These are phyloP conservation scores for Myocastor coypus DNA, from an alignment of 2,113 vertebrate species.

Conservation along the genomic window DNA sequence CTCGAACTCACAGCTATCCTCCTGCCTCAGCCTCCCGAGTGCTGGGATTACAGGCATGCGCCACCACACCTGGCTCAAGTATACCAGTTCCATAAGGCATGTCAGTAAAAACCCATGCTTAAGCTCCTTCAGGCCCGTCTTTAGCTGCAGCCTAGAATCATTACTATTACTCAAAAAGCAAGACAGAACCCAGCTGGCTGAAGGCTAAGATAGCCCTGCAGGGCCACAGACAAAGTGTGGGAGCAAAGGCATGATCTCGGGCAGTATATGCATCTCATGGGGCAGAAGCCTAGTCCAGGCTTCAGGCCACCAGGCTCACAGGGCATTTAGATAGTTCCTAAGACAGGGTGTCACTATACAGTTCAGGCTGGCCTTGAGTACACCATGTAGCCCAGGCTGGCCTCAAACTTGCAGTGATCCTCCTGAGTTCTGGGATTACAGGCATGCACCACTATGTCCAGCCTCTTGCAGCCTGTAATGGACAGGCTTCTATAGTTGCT, in stretches of 20 bases:
- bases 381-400: no score
- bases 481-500: background rate
- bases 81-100: background rate
- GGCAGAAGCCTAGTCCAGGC: conserved; percentile 55
- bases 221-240: conserved; percentile 45
- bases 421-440: no score
- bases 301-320: conserved; percentile 51
- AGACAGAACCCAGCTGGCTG: background rate
- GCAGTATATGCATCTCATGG: conserved; percentile 54
- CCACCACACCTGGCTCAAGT: no score
- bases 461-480: background rate
- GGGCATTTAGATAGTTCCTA: conserved; percentile 57
- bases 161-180: conserved; percentile 62
- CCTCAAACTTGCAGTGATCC: no score
- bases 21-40: no score
- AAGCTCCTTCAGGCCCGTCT: conserved; percentile 28
- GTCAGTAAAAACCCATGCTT: conserved; percentile 5
- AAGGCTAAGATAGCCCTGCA: conserved; percentile 38
- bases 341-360: background rate
- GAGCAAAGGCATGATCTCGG: conserved; percentile 61
- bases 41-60: no score
- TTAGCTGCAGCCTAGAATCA: conserved; percentile 26
- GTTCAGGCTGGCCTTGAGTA: no score
- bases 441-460: no score
- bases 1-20: no score